Evolutionary conservation across 2,113 vertebrate species (phyloP), one percentile per base, ranked within the genome.

Genomic region (Xiphophorus hellerii): DNA sequence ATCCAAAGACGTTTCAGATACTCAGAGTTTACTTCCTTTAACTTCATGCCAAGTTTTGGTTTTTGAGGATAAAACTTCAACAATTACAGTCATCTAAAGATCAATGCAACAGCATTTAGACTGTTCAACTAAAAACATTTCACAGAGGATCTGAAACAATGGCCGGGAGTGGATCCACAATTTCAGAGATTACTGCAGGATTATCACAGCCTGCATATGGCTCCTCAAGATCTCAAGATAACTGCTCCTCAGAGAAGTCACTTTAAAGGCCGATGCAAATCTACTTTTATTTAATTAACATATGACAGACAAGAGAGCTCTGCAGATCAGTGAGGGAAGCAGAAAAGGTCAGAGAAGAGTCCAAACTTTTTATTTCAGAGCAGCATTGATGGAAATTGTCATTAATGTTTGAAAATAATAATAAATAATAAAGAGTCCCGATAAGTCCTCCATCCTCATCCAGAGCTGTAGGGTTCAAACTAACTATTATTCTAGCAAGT

Each of bases 1-100:
- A 75, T 20, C 67, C 74, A 67, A 80, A 6, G 64, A 72, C 84
- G 63, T 30, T 66, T 80, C 72, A 71, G 63, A 27, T 37, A 71
- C 76, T 80, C 48, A 71, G 66, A 81, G 90, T 83, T 81, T 83
- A 85, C 17, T 73, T 69, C 58, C 72, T 79, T 72, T 37, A 11
- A 37, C 35, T 37, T 77, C 71, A 74, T 70, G 69, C 35, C 71
- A 84, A 76, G 74, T 73, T 65, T 74, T 44, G 76, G 84, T 78
- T 84, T 70, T 66, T 76, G 71, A 84, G 67, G 75, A 66, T 82
- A 67, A 29, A 83, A 73, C 78, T 80, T 70, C 64, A 78, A 88
- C 86, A 90, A 92, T 92, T 82, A 82, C 81, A 89, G 66, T 81
- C 85, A 73, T 88, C 85, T 90, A 73, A 27, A 64, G 3, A 28